Evolutionary conservation across 2,888 invertebrate genomes (phyloP).

Genomic region (Sarcophaga caerulescens): DNA sequence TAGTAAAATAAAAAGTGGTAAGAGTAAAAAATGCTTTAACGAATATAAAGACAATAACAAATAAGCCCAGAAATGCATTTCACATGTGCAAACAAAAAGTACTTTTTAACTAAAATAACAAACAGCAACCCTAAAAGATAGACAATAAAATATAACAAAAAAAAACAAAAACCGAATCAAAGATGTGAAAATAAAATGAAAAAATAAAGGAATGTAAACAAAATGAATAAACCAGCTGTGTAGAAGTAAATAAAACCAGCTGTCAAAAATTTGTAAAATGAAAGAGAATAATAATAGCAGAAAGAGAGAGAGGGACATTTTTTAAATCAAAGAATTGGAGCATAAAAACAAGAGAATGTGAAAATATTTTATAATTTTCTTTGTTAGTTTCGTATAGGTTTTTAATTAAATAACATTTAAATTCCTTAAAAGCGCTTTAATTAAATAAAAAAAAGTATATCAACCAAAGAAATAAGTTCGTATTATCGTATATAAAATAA

Average conservation of each 20-base stretch:
- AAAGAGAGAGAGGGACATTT: not conserved
- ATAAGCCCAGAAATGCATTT: constrained; percentile 36
- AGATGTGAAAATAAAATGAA: not conserved
- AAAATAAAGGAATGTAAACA: constrained; percentile 2
- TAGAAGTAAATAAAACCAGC: constrained; percentile 31
- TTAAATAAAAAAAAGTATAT: not conserved
- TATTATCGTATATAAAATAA: not conserved
- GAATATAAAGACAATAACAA: constrained; percentile 16
- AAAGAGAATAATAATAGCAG: not conserved
- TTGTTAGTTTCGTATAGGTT: constrained; percentile 51
- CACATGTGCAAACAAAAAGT: constrained; percentile 30
- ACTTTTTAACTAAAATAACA: not conserved
- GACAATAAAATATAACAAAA: not conserved
- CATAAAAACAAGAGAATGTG: not conserved
- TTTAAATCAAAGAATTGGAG: not conserved
- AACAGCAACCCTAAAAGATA: not conserved
- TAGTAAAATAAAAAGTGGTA: constrained; percentile 43
- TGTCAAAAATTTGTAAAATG: not conserved
- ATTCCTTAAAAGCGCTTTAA: not conserved
- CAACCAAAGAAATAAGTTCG: not conserved
- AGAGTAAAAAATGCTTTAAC: constrained; percentile 15
- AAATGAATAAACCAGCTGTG: constrained; percentile 5
- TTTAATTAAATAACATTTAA: constrained; percentile 53
- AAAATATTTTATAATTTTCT: constrained; percentile 31
- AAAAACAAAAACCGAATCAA: not conserved